Evolutionary conservation across 2,113 vertebrate genomes (phyloP).

Genomic region (Ailuropoda melanoleuca): DNA sequence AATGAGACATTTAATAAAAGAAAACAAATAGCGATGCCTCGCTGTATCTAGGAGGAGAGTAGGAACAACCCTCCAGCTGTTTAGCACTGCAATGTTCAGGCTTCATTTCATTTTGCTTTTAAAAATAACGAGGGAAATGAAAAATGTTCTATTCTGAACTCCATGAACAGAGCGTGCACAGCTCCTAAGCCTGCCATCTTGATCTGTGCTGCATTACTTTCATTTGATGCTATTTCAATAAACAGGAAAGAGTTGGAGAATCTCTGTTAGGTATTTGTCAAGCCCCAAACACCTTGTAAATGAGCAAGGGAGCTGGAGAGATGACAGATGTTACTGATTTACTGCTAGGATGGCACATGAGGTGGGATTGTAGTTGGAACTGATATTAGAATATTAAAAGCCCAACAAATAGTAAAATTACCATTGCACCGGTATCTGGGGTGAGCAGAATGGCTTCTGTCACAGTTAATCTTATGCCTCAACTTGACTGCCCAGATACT

Average conservation of each 20-base stretch:
- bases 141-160: not conserved
- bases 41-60: not conserved
- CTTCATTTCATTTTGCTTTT: constrained; percentile 38
- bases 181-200: not conserved
- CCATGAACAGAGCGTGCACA: not conserved
- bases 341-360: not conserved
- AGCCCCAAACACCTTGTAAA: not conserved
- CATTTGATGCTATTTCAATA: not conserved
- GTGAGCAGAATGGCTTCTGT: not conserved
- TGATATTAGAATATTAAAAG: constrained; percentile 26
- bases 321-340: not conserved
- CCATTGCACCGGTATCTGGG: not conserved
- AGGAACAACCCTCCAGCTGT: not conserved
- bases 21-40: not conserved
- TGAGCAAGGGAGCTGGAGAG: not conserved
- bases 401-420: not conserved
- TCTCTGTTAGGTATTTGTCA: not conserved
- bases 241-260: not conserved
- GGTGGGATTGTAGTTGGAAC: not conserved
- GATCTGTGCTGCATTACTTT: not conserved
- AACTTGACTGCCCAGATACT: not conserved
- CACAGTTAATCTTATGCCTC: not conserved
- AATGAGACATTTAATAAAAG: constrained; percentile 24
- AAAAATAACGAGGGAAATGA: constrained; percentile 47
- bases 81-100: not conserved